phyloP scores from a whole-genome alignment of 2,113 vertebrate genomes.

The Collichthys lucidus region DNA sequence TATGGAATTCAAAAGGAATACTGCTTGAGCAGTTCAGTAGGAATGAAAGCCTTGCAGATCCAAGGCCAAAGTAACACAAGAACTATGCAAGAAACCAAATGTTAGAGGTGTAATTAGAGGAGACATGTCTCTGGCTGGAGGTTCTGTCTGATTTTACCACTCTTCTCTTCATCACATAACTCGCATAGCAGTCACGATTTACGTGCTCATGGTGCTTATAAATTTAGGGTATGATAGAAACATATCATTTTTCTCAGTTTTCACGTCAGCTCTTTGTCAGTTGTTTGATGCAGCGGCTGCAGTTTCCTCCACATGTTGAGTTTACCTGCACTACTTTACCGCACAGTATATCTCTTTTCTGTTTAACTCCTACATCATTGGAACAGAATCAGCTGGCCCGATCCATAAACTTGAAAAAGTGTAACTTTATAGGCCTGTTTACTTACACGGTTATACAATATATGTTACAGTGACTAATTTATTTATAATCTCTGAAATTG shows the following conservation, averaged over 20 bases:
- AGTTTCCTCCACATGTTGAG: conserved; percentile 2
- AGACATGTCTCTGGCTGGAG: conserved; percentile 10
- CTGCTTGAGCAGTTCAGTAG: conserved; percentile 5
- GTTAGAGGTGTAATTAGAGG: background rate
- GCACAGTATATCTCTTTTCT: background rate
- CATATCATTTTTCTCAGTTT: background rate
- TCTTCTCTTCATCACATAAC: conserved; percentile 5
- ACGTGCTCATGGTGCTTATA: conserved; percentile 10
- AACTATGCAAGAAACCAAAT: conserved; percentile 58
- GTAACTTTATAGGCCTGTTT: background rate
- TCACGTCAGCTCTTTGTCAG: background rate
- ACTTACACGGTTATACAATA: background rate
- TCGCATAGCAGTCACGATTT: background rate
- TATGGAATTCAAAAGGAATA: background rate
- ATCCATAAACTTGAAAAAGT: background rate
- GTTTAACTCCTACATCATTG: background rate
- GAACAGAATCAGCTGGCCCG: background rate
- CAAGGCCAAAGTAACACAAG: conserved; percentile 9
- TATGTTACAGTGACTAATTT: conserved; percentile 2
- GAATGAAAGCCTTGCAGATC: conserved; percentile 12
- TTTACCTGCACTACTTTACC: background rate
- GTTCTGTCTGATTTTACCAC: background rate
- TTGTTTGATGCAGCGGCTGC: background rate
- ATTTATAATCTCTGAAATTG: conserved; percentile 30
- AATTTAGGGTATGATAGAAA: background rate